A percentile compares a stretch with the other conserved stretches of the same genome.
phyloP scores from a whole-genome alignment of 35 echinoderm and acorn worm genomes.

The Eucidaris tribuloides region DNA sequence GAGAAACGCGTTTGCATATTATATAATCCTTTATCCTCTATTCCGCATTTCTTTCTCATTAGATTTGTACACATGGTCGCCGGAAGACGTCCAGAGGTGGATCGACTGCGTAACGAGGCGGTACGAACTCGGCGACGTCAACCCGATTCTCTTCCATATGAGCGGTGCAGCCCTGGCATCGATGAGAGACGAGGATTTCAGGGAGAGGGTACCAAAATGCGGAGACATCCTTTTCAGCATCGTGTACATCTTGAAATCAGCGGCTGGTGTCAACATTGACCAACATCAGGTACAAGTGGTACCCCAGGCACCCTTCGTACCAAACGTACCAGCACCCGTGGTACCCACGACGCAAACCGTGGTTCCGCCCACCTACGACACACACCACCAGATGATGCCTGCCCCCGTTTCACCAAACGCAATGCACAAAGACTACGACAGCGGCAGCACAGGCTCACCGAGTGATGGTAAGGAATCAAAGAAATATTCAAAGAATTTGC shows the following conservation, averaged over 20 bases:
- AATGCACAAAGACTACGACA: background rate
- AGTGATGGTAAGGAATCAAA: background rate
- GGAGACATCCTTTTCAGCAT: conserved; percentile 72
- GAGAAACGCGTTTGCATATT: too few species aligned
- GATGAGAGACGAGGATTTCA: conserved; percentile 64
- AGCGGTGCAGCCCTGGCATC: conserved; percentile 57
- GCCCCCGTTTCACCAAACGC: background rate
- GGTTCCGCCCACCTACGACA: background rate
- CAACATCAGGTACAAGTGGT: background rate
- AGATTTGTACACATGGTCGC: conserved; percentile 79
- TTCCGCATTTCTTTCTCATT: background rate
- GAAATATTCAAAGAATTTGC: background rate
- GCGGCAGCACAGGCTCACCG: background rate
- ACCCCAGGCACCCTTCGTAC: background rate
- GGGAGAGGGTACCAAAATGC: conserved; percentile 45
- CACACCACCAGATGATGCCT: background rate
- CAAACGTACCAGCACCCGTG: background rate
- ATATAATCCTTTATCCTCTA: too few species aligned
- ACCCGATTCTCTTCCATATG: conserved; percentile 69
- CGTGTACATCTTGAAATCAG: conserved; percentile 48
- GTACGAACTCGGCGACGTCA: conserved; percentile 51
- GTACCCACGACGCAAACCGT: background rate
- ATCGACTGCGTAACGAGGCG: conserved; percentile 32
- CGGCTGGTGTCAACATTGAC: background rate
- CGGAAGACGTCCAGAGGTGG: conserved; percentile 80